Percentiles rank a stretch among this genome's conserved stretches.
Evolutionary conservation across 1,140 invertebrate species (phyloP).

Genomic region (Battus philenor): DNA sequence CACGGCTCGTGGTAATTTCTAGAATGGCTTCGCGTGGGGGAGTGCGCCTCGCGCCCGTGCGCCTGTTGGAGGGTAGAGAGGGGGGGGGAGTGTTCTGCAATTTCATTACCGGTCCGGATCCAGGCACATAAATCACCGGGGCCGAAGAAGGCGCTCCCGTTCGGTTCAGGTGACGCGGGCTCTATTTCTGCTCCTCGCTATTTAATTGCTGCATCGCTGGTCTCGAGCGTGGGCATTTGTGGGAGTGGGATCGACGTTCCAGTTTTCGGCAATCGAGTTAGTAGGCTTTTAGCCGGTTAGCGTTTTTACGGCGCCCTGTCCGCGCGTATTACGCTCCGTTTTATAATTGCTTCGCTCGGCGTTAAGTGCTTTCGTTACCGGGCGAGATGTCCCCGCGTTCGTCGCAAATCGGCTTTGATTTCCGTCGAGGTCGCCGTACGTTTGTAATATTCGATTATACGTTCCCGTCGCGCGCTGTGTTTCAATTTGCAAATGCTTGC

Average conservation of each 20-base stretch:
- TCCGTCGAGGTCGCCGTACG: constrained; percentile 23
- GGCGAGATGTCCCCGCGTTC: constrained; percentile 12
- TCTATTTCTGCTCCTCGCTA: constrained; percentile 59
- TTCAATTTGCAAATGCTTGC: constrained; percentile 23
- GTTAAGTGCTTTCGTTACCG: constrained; percentile 73
- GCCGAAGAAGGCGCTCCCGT: constrained; percentile 58
- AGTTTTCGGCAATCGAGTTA: constrained; percentile 71
- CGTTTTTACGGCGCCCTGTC: constrained; percentile 64
- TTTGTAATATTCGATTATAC: constrained; percentile 72
- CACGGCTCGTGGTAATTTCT: constrained; percentile 65
- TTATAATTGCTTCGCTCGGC: constrained; percentile 74
- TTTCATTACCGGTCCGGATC: constrained; percentile 77
- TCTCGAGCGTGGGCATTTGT: too few species aligned
- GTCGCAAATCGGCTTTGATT: constrained; percentile 19
- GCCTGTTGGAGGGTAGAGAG: constrained; percentile 23
- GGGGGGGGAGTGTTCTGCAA: constrained; percentile 54
- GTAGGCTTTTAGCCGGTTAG: constrained; percentile 71
- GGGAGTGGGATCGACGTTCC: too few species aligned
- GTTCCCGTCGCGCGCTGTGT: constrained; percentile 19
- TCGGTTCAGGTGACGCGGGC: constrained; percentile 68
- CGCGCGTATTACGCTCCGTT: constrained; percentile 67
- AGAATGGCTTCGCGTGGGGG: constrained; percentile 54
- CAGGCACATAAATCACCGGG: constrained; percentile 77
- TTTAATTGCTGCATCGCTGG: background rate
- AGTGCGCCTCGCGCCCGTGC: constrained; percentile 17